Evolutionary conservation across 2,888 invertebrate genomes (phyloP), one percentile per base, ranked within the genome.

Genomic region (Acronicta aceris): DNA sequence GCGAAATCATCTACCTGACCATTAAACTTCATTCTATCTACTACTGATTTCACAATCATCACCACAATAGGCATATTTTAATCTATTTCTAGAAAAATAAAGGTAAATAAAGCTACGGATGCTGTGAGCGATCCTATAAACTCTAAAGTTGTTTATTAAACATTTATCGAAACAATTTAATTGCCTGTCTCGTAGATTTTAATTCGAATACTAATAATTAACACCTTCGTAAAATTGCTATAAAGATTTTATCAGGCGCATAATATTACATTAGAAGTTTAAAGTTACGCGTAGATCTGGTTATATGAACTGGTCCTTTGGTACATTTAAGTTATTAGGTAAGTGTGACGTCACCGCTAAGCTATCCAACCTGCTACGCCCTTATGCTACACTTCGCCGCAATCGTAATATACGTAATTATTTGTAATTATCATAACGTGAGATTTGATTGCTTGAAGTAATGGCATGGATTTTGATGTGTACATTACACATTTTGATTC

Each of bases 301-400:
- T 59, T 56, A 52, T 55, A 54, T 30, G 36, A 62, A 65, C 77
- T 30, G 58, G 71, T 62, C 59, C 45, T 62, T 59, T 65, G 65
- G 67, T n/a, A 61, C 72, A 61, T 77, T 79, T 67, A 76, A 73
- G 76, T 76, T 76, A 78, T 81, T 78, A 79, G 50, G 67, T 81
- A 81, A 79, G 61, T 56, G 60, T 85, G 81, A 84, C 82, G 81
- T 83, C 78, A 85, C 65, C 63, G 51, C 59, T 57, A 57, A 81
- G 81, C 69, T 79, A 82, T 83, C 76, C 71, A 78, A 81, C 80
- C 74, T 80, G 82, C 64, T 71, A 54, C 71, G 57, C 74, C 73
- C 66, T 60, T 30, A 42, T 58, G 59, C 16, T 58, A 49, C 30
- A 56, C 46, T 50, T 55, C 41, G 50, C 51, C 45, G 56, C 65